Base-by-base conservation (phyloP, 2,113 vertebrate genomes). In the Gymnocephalus cernua region DNA sequence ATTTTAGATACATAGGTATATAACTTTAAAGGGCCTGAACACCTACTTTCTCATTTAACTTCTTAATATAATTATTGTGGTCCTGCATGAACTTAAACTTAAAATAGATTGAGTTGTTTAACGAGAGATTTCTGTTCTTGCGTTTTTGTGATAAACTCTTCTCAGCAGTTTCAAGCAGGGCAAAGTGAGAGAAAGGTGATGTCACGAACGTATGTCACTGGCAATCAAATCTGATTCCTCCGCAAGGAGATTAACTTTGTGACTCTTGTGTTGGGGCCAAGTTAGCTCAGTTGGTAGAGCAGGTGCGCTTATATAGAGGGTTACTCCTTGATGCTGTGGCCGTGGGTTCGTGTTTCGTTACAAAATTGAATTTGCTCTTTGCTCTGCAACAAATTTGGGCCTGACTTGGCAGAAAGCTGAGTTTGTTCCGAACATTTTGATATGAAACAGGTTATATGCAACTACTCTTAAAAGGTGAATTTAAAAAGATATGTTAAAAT, bases 1-100 rank as follows among this genome's bases (percentile, higher is more conserved):
- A 81, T 77, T 74, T 56, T 56, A 58, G 16, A 25, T 25, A 41
- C 45, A 82, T 65, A 47, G 54, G 74, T 64, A 23, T 4, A 54
- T 18, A 41, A 53, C 56, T 56, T 74, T 11, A 56, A 73, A 67
- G 23, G 44, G 16, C 14, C 35, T 3, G 2, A 50, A 67, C 10
- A 21, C 25, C 1, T 16, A 27, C 21, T 53, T 41, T 44, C 18
- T 53, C 3, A 32, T 27, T 74, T 32, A 12, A 21, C 4, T 16
- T 70, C 13, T 15, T 41, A 16, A 57, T 15, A 4, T 6, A 12
- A 14, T 38, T 44, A 6, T 21, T 16, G 11, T 4, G 3, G 0
- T 75, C 4, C 2, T 15, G 32, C 7, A 50, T 48, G 14, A 13
- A 64, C 6, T 21, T 27, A n/a, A 45, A 50, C 15, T 32, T 23